phyloP scores from a whole-genome alignment of 2,888 invertebrate species.

The Caenorhabditis sp. region DNA sequence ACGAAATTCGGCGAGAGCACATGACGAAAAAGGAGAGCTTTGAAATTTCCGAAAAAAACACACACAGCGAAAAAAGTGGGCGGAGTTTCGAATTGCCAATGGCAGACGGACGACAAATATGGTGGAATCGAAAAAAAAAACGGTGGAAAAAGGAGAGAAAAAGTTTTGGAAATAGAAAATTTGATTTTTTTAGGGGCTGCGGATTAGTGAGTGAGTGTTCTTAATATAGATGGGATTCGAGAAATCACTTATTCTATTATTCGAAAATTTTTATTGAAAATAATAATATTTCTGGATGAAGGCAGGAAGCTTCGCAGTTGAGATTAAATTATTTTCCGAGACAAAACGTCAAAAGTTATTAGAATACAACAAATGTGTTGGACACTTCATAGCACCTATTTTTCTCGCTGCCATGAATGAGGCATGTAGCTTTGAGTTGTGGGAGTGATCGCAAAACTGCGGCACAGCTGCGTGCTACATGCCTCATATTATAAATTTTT shows the following conservation, averaged over 20 bases:
- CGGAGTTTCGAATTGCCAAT: neutral
- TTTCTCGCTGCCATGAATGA: no score
- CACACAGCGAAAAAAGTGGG: neutral
- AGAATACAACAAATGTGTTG: no score
- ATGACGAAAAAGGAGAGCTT: neutral
- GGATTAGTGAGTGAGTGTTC: neutral
- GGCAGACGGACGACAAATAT: neutral
- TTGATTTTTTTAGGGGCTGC: neutral
- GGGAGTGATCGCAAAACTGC: no score
- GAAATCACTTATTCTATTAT: neutral
- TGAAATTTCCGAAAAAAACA: neutral
- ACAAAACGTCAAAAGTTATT: neutral
- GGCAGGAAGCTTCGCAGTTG: neutral
- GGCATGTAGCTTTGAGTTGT: no score
- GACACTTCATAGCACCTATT: no score
- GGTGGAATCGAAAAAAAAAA: neutral
- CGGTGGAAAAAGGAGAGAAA: neutral
- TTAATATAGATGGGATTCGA: neutral
- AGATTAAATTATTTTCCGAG: neutral
- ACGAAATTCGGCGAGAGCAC: neutral
- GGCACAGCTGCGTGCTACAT: no score
- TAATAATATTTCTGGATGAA: neutral
- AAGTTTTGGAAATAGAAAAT: neutral
- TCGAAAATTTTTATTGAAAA: neutral
- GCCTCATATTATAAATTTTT: no score